Evolutionary conservation across 2,797 vertebrate species (phyloP), one percentile per base, ranked within the genome.

Genomic region (Mastacembelus armatus): DNA sequence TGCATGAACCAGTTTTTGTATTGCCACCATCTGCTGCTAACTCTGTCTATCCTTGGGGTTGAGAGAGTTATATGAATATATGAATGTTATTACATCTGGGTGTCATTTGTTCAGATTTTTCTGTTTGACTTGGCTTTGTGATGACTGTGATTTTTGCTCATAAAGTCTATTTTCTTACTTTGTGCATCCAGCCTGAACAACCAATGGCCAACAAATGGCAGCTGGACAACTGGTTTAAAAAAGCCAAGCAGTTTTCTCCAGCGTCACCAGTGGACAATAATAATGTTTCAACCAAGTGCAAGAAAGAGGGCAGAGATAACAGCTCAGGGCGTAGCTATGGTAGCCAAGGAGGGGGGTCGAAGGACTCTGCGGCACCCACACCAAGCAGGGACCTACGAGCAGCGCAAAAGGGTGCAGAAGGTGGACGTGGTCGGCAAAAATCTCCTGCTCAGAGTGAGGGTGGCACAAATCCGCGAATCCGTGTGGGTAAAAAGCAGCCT

Each of bases 201-300:
- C 96, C 96, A 0, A 95, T 94, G 64, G 95, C 96, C 64, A 98
- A 98, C 92, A 99, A 98, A 84, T 99, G 98, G 98, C 97, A 98
- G 43, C 93, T 99, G 89, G 96, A 99, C 87, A 99, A 99, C 86
- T 99, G 98, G 98, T 89, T 99, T 77, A 97, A 97, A 89, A 98
- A 98, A 86, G 93, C 95, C 4, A 98, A 96, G 74, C 95, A 96
- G 93, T 95, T 95, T 56, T 98, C 96, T 44, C 96, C 97, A 42
- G 96, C 97, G 47, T 98, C 97, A 74, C 98, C 97, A 0, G 95
- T 96, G 83, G 96, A 99, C 80, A 96, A 94, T 88, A 96, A 93
- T 77, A 93, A 85, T 22, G 95, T 95, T 75, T 95, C 95, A 49
- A 94, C 95, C 2, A 95, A 96, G 81, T 95, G 96, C 91, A 98